Evolutionary conservation across 2,113 vertebrate genomes (phyloP).

Genomic region (Pelusios castaneus): DNA sequence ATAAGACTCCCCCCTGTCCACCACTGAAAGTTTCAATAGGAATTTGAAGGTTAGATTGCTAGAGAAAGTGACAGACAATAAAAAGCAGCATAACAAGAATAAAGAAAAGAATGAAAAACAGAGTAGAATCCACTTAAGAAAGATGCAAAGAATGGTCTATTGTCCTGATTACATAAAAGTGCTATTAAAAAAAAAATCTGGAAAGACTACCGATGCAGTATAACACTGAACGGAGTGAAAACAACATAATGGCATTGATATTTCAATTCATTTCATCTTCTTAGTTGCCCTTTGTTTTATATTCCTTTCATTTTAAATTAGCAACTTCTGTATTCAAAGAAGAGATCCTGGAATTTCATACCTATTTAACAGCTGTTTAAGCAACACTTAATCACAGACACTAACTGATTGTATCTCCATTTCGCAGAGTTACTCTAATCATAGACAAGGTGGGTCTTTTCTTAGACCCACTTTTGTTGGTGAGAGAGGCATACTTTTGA

Average conservation of each 20-base stretch:
- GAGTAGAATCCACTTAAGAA: not conserved
- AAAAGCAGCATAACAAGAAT: not conserved
- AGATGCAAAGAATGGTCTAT: not conserved
- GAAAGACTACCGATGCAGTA: not conserved
- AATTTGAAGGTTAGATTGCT: slow-evolving; percentile 53
- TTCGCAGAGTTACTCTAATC: slow-evolving; percentile 72
- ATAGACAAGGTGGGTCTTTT: slow-evolving; percentile 25
- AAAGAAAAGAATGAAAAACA: not conserved
- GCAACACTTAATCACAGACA: slow-evolving; percentile 72
- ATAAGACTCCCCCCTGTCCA: not conserved
- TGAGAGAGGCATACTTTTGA: not conserved
- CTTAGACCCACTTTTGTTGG: not conserved
- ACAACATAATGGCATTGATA: not conserved
- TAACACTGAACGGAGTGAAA: slow-evolving; percentile 4
- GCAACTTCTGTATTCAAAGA: slow-evolving; percentile 63
- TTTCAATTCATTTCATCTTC: not conserved
- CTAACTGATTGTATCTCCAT: slow-evolving; percentile 71
- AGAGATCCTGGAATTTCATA: slow-evolving; percentile 68
- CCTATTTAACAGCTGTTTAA: slow-evolving; percentile 74
- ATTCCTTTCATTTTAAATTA: slow-evolving; percentile 69
- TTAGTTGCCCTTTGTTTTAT: slow-evolving; percentile 54
- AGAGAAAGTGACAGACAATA: slow-evolving; percentile 39
- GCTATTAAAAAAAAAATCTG: slow-evolving; percentile 21
- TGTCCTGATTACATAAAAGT: slow-evolving; percentile 47
- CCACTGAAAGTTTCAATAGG: not conserved